Evolutionary conservation across 64 coral and sea anemone genomes (phyloP).

Genomic region (Orbicella faveolata): DNA sequence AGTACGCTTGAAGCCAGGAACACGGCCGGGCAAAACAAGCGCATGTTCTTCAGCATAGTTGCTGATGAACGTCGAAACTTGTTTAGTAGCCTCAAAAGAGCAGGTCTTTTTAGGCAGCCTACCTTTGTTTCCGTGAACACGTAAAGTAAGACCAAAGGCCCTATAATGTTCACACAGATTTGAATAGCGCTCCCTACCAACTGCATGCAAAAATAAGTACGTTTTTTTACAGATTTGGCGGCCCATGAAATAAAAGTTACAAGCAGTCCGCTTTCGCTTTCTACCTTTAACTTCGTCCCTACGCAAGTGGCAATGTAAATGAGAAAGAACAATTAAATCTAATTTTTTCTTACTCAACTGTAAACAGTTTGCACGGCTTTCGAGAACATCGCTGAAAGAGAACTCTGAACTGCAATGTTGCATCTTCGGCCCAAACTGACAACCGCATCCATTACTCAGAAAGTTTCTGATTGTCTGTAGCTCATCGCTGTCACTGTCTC

Average conservation of each 20-base stretch:
- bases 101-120: slow-evolving; percentile 33
- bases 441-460: slow-evolving; percentile 39
- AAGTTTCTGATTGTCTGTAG: slow-evolving; percentile 18
- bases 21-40: not conserved
- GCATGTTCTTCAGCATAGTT: slow-evolving; percentile 45
- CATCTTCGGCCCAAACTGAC: slow-evolving; percentile 23
- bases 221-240: slow-evolving; percentile 22
- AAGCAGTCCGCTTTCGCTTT: not conserved
- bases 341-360: slow-evolving; percentile 23
- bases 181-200: not conserved
- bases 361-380: not conserved
- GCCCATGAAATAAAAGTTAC: slow-evolving; percentile 4
- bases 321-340: slow-evolving; percentile 30
- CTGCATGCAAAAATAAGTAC: not conserved
- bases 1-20: slow-evolving; percentile 8
- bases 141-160: not conserved
- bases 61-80: slow-evolving; percentile 6
- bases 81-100: not conserved
- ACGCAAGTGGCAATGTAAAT: slow-evolving; percentile 14
- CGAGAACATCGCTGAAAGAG: slow-evolving; percentile 17
- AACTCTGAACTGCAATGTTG: slow-evolving; percentile 24
- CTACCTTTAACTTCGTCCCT: slow-evolving; percentile 5
- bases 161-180: slow-evolving; percentile 34
- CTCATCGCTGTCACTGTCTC: slow-evolving; percentile 40
- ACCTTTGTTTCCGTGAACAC: not conserved